These are phyloP conservation scores for Theonella swinhoei DNA, from an alignment of 37 sponge, comb jelly and placozoan genomes.

Conservation along the genomic window DNA sequence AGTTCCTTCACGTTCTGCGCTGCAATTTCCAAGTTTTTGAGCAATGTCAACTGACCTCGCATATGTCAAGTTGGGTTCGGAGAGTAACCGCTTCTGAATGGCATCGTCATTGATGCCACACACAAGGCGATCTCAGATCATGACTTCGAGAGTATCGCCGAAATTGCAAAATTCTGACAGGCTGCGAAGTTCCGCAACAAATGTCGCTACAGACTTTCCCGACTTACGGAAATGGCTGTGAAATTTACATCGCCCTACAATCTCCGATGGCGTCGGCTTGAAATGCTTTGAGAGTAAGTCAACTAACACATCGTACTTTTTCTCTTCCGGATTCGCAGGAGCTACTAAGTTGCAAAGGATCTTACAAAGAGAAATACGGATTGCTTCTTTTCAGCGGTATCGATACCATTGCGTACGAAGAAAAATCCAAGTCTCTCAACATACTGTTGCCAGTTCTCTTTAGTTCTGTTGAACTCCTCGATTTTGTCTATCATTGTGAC, in stretches of 20 bases:
- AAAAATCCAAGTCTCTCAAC: conserved; percentile 5
- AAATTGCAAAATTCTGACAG: conserved; percentile 32
- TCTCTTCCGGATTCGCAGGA: conserved; percentile 31
- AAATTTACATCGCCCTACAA: conserved; percentile 28
- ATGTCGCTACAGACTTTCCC: conserved; percentile 34
- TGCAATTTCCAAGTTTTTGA: conserved; percentile 22
- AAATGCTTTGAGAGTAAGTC: conserved; percentile 16
- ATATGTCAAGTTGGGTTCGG: conserved; percentile 19
- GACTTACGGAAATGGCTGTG: conserved; percentile 19
- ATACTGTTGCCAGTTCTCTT: conserved; percentile 38
- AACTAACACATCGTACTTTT: conserved; percentile 25
- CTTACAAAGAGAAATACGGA: not conserved
- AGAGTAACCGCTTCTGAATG: conserved; percentile 13
- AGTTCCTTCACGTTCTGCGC: conserved; percentile 4
- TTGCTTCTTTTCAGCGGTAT: not conserved
- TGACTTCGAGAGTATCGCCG: conserved; percentile 5
- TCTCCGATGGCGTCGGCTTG: conserved; percentile 23
- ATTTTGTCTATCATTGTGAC: no score
- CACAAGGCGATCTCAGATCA: conserved; percentile 41
- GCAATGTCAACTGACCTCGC: conserved; percentile 6
- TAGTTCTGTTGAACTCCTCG: not conserved
- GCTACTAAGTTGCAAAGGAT: conserved; percentile 4
- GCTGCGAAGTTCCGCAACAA: conserved; percentile 16
- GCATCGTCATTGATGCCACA: conserved; percentile 25
- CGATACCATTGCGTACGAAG: conserved; percentile 13